Percentiles rank a stretch among this genome's conserved stretches.
Evolutionary conservation across 30 jellyfish, hydroid and myxozoan species (phyloP).

Genomic region (Hydractinia symbiolongicarpus): DNA sequence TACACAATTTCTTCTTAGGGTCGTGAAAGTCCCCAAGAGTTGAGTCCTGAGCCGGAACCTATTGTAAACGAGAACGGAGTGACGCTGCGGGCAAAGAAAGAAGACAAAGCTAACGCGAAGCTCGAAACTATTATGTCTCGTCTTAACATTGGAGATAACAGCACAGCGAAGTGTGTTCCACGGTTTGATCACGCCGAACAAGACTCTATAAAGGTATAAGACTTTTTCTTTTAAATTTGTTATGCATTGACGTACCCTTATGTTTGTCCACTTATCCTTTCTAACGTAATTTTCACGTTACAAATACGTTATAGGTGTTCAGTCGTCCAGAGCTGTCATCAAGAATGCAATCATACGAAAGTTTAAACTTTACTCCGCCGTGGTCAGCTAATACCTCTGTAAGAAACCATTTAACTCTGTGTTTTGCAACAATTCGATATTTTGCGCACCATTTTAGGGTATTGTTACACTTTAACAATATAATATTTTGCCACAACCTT

Average conservation of each 20-base stretch:
- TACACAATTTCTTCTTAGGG: conserved; percentile 1
- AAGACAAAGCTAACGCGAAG: not conserved
- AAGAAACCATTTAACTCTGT: conserved; percentile 8
- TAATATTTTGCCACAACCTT: not conserved
- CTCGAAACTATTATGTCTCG: conserved; percentile 11
- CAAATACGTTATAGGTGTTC: conserved; percentile 7
- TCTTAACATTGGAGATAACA: conserved; percentile 18
- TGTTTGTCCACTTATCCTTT: not conserved
- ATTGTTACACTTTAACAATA: not conserved
- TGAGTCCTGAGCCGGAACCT: not conserved
- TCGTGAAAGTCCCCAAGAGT: conserved; percentile 14
- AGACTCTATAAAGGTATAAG: conserved; percentile 62
- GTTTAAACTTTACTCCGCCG: conserved; percentile 68
- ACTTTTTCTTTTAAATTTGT: not conserved
- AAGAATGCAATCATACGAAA: conserved; percentile 78
- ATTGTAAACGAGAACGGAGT: conserved; percentile 8
- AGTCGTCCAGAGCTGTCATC: conserved; percentile 60
- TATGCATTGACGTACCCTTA: not conserved
- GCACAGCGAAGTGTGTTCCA: conserved; percentile 25
- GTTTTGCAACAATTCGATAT: not conserved
- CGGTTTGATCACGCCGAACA: conserved; percentile 67
- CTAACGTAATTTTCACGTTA: not conserved
- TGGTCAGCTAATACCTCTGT: conserved; percentile 92
- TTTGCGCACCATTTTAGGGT: not conserved
- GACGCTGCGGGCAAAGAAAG: conserved; percentile 26